Evolutionary conservation across 37 sponge, comb jelly and placozoan species (phyloP).

Genomic region (Eunapius fragilis): DNA sequence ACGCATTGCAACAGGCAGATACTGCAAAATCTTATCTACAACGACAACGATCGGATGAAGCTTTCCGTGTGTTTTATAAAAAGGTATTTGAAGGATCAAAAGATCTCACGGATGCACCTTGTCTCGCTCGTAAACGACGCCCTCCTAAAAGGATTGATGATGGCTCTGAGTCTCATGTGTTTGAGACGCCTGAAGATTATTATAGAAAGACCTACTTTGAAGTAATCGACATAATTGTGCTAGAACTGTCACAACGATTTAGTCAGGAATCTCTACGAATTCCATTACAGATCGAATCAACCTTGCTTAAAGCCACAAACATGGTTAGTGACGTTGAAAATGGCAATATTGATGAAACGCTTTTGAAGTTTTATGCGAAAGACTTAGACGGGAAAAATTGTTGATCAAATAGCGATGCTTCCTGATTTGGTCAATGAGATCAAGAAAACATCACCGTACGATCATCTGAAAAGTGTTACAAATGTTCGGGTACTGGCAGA

Average conservation of each 20-base stretch:
- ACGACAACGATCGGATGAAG: conserved; percentile 22
- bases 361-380: no score
- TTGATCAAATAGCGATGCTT: no score
- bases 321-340: no score
- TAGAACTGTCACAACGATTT: conserved; percentile 48
- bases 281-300: no score
- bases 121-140: conserved; percentile 38
- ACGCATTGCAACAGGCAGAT: conserved; percentile 6
- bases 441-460: no score
- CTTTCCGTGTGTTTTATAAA: conserved; percentile 37
- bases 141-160: conserved; percentile 28
- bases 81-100: conserved; percentile 6
- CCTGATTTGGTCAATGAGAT: no score
- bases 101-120: conserved; percentile 23
- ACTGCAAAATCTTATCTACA: conserved; percentile 7
- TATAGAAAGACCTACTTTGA: conserved; percentile 62
- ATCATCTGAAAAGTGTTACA: no score
- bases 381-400: no score
- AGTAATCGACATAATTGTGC: conserved; percentile 24
- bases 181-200: conserved; percentile 32
- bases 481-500: no score
- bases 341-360: no score
- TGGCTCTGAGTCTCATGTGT: conserved; percentile 15
- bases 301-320: no score
- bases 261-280: conserved; percentile 10